phyloP scores from a whole-genome alignment of 2,797 vertebrate genomes.

The Aeoliscus strigatus region DNA sequence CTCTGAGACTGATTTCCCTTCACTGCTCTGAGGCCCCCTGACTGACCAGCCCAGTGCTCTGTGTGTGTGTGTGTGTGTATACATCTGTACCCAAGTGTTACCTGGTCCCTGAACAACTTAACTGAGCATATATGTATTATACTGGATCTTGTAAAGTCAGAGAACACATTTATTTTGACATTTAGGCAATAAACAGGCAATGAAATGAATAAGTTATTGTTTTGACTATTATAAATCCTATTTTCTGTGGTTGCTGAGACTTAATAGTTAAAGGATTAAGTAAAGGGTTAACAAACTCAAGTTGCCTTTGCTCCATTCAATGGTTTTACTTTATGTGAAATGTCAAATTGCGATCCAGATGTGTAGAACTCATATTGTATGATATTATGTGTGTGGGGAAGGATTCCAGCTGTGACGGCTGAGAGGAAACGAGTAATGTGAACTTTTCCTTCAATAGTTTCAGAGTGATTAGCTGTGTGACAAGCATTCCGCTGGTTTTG shows the following conservation, averaged over 20 bases:
- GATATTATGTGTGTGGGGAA: too few relatives aligned
- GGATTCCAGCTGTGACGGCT: neutral
- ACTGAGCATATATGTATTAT: too few relatives aligned
- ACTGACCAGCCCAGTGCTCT: constrained; percentile 24
- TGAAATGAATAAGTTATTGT: too few relatives aligned
- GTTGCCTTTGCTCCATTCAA: neutral
- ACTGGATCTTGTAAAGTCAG: too few relatives aligned
- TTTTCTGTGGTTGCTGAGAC: neutral
- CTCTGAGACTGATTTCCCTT: constrained; percentile 53
- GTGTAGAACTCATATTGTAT: too few relatives aligned
- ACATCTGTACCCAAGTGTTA: constrained; percentile 13
- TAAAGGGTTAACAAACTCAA: neutral
- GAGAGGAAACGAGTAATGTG: neutral
- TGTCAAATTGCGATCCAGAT: too few relatives aligned
- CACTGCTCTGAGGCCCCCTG: constrained; percentile 43
- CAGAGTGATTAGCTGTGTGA: constrained; percentile 12
- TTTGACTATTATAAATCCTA: constrained; percentile 2
- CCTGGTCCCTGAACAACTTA: too few relatives aligned
- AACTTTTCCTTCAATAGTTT: neutral
- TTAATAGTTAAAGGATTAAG: too few relatives aligned
- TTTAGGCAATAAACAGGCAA: too few relatives aligned
- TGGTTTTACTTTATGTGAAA: too few relatives aligned
- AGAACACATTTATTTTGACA: too few relatives aligned
- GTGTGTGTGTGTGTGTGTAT: constrained; percentile 3
- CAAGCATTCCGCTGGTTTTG: constrained; percentile 9